Base-by-base conservation (phyloP, 2,113 vertebrate genomes). In the Ovibos moschatus region DNA sequence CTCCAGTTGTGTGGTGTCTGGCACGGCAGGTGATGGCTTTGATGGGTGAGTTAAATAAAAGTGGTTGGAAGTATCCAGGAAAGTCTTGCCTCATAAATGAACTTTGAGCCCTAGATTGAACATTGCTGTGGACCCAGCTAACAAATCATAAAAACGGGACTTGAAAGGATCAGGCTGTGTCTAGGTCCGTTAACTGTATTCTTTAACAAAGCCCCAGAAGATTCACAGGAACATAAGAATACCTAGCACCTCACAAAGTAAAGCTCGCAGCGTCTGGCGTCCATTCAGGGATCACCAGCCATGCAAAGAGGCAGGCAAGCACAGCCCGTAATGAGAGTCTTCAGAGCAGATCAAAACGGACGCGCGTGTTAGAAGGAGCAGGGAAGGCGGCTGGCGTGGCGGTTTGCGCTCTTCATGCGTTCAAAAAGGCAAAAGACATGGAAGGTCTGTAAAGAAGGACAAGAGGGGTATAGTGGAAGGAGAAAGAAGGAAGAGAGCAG, bases 81-180 rank as follows among this genome's bases (percentile, higher is more conserved):
- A 93, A 81, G 2, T 60, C 50, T 79, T 28, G 21, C 83, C 33
- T 93, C 43, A 5, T 84, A 78, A 58, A 21, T 71, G 74, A 95
- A 36, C 30, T 55, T n/a, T 87, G 64, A 92, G 71, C 71, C 81
- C 51, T 86, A 60, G 43, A 16, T n/a, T 33, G 40, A 57, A 15
- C 9, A 13, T 15, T 11, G 40, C 47, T 78, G 12, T 55, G n/a
- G 71, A 53, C 47, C 40, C 8, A 15, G 40, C 33, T 58, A 89
- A 45, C 53, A 64, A 81, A 67, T 58, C 40, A 53, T 84, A 50
- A 95, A 97, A 93, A 62, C 43, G 40, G 78, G 50, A 84, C 43
- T 53, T 47, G 3, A 96, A 92, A 94, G 81, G 47, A n/a, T 92
- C 53, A 94, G 17, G 84, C 71, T 92, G n/a, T 71, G 87, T 90